Evolutionary conservation across 2,888 invertebrate genomes (phyloP), one percentile per base, ranked within the genome.

Genomic region (Ochropleura plecta): DNA sequence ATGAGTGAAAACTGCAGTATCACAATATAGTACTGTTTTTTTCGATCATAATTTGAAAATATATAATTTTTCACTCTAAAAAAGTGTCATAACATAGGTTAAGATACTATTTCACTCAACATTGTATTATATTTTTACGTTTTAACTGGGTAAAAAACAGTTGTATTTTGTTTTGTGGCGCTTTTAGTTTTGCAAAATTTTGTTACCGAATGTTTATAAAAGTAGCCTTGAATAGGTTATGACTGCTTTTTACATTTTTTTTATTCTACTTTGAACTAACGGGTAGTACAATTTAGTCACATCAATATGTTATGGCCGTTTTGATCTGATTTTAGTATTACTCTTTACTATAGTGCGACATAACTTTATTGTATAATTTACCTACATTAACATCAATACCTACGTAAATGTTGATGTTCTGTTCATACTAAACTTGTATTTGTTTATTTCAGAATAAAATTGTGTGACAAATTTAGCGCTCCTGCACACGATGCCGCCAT

Each of bases 61-160:
- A 30, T 57, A 30, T 14, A 0, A 57, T 57, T 57, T 57, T 57
- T 57, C 14, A 57, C 30, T 57, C 14, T 57, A 55, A 57, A 57
- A 57, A 57, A 57, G 57, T 57, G 57, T 57, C 57, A 14, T 57
- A 57, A 14, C 57, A 57, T 57, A 57, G 57, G 57, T 57, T 57
- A 57, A 14, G 14, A 57, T 30, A 57, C 57, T 57, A 57, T 57
- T 57, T 57, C 57, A 57, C 14, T 57, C 57, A 57, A 57, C 14
- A 57, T 30, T 57, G 57, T 14, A 6, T 57, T 14, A 57, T 57
- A 30, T n/a, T n/a, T 57, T 57, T 57, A 57, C 57, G 57, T 57
- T 14, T 30, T 57, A 57, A 57, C n/a, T n/a, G n/a, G n/a, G n/a
- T n/a, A n/a, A n/a, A n/a, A n/a, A n/a, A n/a, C n/a, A n/a, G n/a